phyloP scores from a whole-genome alignment of 2,888 invertebrate genomes.

The Habroteleia sp. region DNA sequence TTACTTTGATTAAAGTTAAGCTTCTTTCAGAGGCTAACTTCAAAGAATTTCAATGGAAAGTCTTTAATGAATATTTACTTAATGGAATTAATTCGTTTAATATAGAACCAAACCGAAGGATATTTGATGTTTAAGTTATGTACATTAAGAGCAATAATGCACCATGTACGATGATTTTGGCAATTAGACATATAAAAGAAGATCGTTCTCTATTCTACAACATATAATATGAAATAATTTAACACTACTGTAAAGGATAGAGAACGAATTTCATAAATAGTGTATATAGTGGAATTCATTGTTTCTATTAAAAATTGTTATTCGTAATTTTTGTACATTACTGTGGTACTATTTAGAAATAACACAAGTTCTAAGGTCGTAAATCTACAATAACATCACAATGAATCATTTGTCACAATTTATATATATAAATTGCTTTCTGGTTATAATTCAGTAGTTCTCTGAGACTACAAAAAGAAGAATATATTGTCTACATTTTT shows the following conservation, averaged over 20 bases:
- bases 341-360: not conserved
- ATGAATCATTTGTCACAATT: too few relatives aligned
- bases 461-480: too few relatives aligned
- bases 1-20: constrained; percentile 2
- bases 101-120: constrained; percentile 7
- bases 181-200: not conserved
- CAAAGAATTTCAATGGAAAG: not conserved
- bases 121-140: constrained; percentile 18
- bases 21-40: constrained; percentile 10
- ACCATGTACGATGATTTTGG: constrained; percentile 13
- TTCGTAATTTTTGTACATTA: constrained; percentile 34
- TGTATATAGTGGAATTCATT: constrained; percentile 35
- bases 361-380: too few relatives aligned
- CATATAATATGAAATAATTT: constrained; percentile 2
- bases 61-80: not conserved
- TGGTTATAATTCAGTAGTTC: too few relatives aligned
- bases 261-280: constrained; percentile 11
- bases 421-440: too few relatives aligned
- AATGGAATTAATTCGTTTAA: constrained; percentile 6
- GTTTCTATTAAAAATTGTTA: constrained; percentile 29
- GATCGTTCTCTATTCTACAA: constrained; percentile 13
- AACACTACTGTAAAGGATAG: not conserved
- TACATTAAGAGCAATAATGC: constrained; percentile 32
- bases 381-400: too few relatives aligned
- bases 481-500: too few relatives aligned